phyloP scores from a whole-genome alignment of 2,113 vertebrate genomes.

The Myrmophylax atrothorax region DNA sequence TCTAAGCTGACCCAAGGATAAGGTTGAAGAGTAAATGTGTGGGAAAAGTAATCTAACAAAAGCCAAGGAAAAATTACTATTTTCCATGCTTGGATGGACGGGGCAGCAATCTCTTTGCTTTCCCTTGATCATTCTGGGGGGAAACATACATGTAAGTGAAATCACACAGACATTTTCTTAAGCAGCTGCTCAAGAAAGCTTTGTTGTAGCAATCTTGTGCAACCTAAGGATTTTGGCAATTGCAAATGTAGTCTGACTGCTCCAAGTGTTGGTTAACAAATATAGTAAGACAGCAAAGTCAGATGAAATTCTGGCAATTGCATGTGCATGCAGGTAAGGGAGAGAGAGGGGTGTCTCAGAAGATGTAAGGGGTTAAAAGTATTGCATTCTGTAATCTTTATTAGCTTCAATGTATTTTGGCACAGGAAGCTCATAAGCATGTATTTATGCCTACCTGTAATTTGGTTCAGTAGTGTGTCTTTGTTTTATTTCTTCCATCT shows the following conservation, averaged over 20 bases:
- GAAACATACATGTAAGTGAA: background rate
- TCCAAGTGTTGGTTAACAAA: background rate
- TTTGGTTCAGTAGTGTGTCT: background rate
- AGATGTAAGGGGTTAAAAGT: background rate
- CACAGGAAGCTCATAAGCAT: background rate
- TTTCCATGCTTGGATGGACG: background rate
- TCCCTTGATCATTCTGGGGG: background rate
- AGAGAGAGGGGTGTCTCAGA: background rate
- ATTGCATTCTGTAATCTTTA: background rate
- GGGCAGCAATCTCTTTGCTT: background rate
- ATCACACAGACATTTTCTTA: background rate
- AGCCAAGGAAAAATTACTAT: background rate
- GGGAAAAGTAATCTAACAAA: conserved; percentile 1
- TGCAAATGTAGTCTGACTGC: background rate
- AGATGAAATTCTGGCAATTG: background rate
- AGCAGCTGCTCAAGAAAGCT: background rate
- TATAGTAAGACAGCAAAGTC: background rate
- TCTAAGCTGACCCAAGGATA: background rate
- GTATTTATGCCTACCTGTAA: background rate
- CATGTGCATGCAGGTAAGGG: background rate
- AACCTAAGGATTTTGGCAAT: background rate
- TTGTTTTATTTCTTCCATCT: background rate
- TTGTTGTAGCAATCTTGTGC: background rate
- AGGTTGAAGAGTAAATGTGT: background rate
- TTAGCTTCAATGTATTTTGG: background rate